A percentile compares a stretch with the other conserved stretches of the same genome.
Conservation (phyloP, 1,140 invertebrate genomes). For the silkworm (Bombyx mori) region DNA sequence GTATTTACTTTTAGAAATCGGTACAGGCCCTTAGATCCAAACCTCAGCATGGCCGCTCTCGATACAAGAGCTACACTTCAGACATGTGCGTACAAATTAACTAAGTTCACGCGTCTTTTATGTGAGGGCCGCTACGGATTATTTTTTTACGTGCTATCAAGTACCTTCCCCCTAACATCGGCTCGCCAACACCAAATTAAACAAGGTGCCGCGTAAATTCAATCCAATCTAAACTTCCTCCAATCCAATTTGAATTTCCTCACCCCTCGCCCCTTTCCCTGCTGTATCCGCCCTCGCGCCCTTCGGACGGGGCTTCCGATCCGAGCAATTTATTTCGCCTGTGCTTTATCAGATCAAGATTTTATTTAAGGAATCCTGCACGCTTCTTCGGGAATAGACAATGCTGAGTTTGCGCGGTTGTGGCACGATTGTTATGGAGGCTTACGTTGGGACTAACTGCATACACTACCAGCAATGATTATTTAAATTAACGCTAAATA, state of each 20-base stretch:
- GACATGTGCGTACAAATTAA: too few species aligned
- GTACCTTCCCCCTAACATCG: neutral
- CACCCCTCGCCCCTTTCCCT: slow-evolving; percentile 23
- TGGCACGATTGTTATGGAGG: too few species aligned
- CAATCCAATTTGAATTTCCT: slow-evolving; percentile 61
- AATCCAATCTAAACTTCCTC: slow-evolving; percentile 65
- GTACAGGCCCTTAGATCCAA: too few species aligned
- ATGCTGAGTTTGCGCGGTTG: too few species aligned
- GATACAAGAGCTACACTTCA: too few species aligned
- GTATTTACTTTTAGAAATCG: too few species aligned
- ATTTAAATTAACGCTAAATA: too few species aligned
- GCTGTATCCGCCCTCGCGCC: slow-evolving; percentile 1
- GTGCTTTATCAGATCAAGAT: slow-evolving; percentile 1
- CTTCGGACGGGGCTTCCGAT: slow-evolving; percentile 1
- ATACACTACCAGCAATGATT: too few species aligned
- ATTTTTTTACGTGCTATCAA: neutral
- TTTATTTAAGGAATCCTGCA: neutral
- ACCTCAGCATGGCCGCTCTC: too few species aligned
- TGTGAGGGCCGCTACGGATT: too few species aligned
- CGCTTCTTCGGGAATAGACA: neutral
- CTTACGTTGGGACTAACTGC: too few species aligned
- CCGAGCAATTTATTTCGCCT: slow-evolving; percentile 38
- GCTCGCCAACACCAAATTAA: slow-evolving; percentile 48
- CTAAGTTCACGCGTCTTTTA: too few species aligned
- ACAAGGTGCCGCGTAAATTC: slow-evolving; percentile 62